A percentile compares a stretch with the other conserved stretches of the same genome.
phyloP scores from a whole-genome alignment of 1,140 invertebrate genomes.

The Drosophila subpulchrella region DNA sequence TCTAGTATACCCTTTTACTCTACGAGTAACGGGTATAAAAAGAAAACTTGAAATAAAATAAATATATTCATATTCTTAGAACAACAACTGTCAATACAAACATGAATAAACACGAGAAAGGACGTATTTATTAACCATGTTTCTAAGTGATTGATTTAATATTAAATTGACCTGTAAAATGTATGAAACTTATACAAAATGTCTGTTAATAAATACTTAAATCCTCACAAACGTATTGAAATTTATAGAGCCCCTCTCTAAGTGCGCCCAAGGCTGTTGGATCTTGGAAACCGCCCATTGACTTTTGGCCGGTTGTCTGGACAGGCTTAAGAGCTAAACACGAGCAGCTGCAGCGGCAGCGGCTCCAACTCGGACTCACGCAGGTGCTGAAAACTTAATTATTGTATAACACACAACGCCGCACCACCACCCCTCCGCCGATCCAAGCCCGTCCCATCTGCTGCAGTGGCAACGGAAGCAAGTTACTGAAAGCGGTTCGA shows the following conservation, averaged over 20 bases:
- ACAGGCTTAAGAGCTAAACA: conserved; percentile 37
- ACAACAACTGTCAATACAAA: too few species aligned
- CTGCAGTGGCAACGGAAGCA: conserved; percentile 34
- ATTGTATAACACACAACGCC: conserved; percentile 75
- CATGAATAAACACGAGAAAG: too few species aligned
- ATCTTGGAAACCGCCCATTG: conserved; percentile 19
- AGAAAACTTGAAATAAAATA: too few species aligned
- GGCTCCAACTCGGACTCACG: conserved; percentile 61
- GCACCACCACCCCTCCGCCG: conserved; percentile 13
- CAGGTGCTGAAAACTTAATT: conserved; percentile 83
- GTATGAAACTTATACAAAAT: background rate
- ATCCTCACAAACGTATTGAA: background rate
- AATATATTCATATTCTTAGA: too few species aligned
- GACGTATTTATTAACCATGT: too few species aligned
- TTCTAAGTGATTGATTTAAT: too few species aligned
- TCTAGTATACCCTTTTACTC: too few species aligned
- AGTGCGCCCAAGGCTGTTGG: conserved; percentile 15
- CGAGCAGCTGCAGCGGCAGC: conserved; percentile 44
- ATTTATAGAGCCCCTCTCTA: background rate
- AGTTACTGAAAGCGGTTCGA: conserved; percentile 56
- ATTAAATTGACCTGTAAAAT: too few species aligned
- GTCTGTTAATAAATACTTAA: background rate
- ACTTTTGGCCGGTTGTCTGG: conserved; percentile 19
- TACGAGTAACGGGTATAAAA: too few species aligned
- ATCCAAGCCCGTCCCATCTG: background rate